Percentiles rank a stretch among this genome's conserved stretches.
Conservation (phyloP, 2,113 vertebrate species). For the Pygoscelis adeliae region DNA sequence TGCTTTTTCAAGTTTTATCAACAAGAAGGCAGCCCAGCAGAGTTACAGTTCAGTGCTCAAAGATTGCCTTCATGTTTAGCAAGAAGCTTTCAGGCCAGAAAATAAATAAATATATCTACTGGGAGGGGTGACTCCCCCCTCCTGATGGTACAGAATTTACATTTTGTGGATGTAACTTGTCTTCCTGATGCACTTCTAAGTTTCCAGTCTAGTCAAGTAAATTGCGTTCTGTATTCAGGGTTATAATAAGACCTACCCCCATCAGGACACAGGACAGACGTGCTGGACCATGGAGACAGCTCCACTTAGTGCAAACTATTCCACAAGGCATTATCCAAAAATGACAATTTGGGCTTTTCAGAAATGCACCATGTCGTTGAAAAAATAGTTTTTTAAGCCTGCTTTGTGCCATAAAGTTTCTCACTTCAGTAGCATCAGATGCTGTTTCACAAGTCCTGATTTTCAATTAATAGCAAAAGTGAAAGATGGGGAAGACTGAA, state of each 20-base stretch:
- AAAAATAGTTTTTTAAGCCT: not conserved
- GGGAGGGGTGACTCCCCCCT: not conserved
- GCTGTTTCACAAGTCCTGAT: not conserved
- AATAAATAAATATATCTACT: not conserved
- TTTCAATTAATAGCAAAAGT: not conserved
- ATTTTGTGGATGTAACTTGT: not conserved
- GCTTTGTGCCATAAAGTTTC: not conserved
- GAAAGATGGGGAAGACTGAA: not conserved
- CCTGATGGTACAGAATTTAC: not conserved
- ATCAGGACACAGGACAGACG: not conserved
- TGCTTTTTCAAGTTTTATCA: slow-evolving; percentile 55
- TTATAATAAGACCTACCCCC: not conserved
- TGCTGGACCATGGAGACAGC: not conserved
- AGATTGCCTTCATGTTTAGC: not conserved
- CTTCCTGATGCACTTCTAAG: not conserved
- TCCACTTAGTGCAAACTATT: not conserved
- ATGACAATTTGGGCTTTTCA: not conserved
- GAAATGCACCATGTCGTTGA: not conserved
- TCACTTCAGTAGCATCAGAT: not conserved
- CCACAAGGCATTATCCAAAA: not conserved
- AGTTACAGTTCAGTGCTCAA: slow-evolving; percentile 38
- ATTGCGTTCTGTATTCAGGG: not conserved
- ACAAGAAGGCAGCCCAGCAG: not conserved
- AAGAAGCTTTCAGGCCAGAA: not conserved
- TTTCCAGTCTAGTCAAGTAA: not conserved